Percentiles rank a stretch among this genome's conserved stretches.
Conservation (phyloP, 1,140 invertebrate genomes). For the Sarcophaga bullata region DNA sequence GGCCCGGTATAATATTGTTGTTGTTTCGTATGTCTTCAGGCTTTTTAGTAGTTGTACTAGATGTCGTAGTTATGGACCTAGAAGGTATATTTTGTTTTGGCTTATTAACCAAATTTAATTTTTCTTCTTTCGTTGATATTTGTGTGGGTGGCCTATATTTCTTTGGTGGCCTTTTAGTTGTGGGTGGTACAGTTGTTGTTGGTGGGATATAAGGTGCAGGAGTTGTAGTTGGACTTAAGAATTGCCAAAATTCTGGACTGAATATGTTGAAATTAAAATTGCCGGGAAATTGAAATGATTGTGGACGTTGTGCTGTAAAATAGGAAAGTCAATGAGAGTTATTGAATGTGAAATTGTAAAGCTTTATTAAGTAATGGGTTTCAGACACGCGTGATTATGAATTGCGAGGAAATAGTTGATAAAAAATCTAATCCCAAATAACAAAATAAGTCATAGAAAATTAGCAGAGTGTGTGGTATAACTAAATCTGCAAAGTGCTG, state of each 20-base stretch:
- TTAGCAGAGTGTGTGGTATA: too few relatives aligned
- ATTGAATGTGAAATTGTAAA: neutral
- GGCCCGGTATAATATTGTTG: conserved; percentile 37
- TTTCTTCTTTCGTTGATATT: conserved; percentile 64
- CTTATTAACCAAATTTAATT: conserved; percentile 54
- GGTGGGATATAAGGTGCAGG: conserved; percentile 53
- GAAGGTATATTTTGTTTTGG: conserved; percentile 48
- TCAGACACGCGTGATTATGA: too few relatives aligned
- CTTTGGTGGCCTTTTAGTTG: conserved; percentile 67
- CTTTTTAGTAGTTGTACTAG: neutral
- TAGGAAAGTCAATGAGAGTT: neutral
- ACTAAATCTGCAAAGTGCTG: too few relatives aligned
- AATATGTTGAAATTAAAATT: conserved; percentile 34
- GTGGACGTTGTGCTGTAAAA: neutral
- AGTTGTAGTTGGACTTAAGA: neutral
- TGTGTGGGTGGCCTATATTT: conserved; percentile 64
- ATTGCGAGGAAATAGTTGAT: too few relatives aligned
- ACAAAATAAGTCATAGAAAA: too few relatives aligned
- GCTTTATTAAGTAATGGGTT: too few relatives aligned
- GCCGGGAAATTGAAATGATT: conserved; percentile 14
- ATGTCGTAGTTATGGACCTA: conserved; percentile 3
- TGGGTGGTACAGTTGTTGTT: conserved; percentile 55
- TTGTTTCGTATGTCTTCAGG: conserved; percentile 5
- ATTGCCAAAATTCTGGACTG: conserved; percentile 41
- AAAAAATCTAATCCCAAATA: too few relatives aligned